Percentiles rank a stretch among this genome's conserved stretches.
Evolutionary conservation across 1,140 invertebrate species (phyloP).

Genomic region (Drosophila leontia): DNA sequence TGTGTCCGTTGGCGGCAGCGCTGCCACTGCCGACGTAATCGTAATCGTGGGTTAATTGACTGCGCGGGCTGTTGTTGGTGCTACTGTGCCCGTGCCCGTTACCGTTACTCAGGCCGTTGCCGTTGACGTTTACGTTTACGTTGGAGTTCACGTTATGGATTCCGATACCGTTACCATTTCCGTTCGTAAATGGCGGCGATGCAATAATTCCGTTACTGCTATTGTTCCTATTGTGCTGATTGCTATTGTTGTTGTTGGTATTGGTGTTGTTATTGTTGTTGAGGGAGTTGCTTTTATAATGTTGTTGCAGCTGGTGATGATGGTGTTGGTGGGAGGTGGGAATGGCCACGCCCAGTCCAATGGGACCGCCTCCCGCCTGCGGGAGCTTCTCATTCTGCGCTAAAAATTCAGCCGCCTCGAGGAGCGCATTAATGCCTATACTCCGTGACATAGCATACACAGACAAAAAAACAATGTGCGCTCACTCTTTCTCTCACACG

Average conservation of each 20-base stretch:
- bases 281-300: slow-evolving; percentile 13
- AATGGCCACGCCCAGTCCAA: slow-evolving; percentile 17
- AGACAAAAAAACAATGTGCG: slow-evolving; percentile 23
- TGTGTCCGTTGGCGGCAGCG: slow-evolving; percentile 42
- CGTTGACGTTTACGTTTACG: slow-evolving; percentile 32
- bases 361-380: slow-evolving; percentile 24
- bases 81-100: slow-evolving; percentile 18
- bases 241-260: slow-evolving; percentile 61
- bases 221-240: slow-evolving; percentile 70
- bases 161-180: slow-evolving; percentile 44
- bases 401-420: slow-evolving; percentile 62
- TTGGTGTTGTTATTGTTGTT: slow-evolving; percentile 29
- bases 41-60: slow-evolving; percentile 25
- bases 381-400: slow-evolving; percentile 60
- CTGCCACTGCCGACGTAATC: slow-evolving; percentile 25
- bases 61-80: slow-evolving; percentile 38
- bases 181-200: slow-evolving; percentile 32
- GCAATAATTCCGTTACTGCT: slow-evolving; percentile 50
- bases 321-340: slow-evolving; percentile 15
- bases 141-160: slow-evolving; percentile 27
- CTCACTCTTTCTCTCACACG: slow-evolving; percentile 35
- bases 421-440: slow-evolving; percentile 55
- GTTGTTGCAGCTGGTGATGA: slow-evolving; percentile 35
- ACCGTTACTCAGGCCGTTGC: slow-evolving; percentile 24
- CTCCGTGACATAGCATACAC: slow-evolving; percentile 66